A percentile compares a stretch with the other conserved stretches of the same genome.
Evolutionary conservation across 2,797 vertebrate genomes (phyloP).

Genomic region (Amazona ochrocephala): DNA sequence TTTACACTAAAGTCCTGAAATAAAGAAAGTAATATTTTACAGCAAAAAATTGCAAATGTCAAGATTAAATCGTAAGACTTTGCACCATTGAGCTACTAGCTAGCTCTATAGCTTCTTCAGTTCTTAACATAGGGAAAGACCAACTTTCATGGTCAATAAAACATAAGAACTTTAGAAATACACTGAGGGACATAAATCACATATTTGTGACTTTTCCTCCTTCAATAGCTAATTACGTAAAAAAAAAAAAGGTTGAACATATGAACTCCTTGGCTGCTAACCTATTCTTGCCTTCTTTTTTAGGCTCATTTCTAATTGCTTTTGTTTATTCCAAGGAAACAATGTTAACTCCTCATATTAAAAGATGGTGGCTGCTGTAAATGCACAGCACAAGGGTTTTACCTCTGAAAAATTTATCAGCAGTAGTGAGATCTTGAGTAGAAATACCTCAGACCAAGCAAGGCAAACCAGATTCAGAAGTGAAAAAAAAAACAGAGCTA

Average conservation of each 20-base stretch:
- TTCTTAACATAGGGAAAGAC: slow-evolving; percentile 81
- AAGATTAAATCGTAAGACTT: slow-evolving; percentile 84
- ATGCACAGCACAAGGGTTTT: not conserved
- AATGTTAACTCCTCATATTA: slow-evolving; percentile 18
- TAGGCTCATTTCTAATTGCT: not conserved
- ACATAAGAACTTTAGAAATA: slow-evolving; percentile 85
- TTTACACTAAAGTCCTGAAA: slow-evolving; percentile 82
- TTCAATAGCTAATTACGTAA: slow-evolving; percentile 73
- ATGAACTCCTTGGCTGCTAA: slow-evolving; percentile 40
- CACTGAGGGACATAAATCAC: slow-evolving; percentile 78
- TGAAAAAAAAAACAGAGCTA: slow-evolving; percentile 57
- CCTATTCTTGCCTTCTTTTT: slow-evolving; percentile 35
- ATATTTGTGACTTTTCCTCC: slow-evolving; percentile 78
- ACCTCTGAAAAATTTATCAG: not conserved
- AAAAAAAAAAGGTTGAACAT: slow-evolving; percentile 59
- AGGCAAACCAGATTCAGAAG: slow-evolving; percentile 29
- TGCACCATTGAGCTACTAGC: slow-evolving; percentile 83
- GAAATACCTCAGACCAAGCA: slow-evolving; percentile 11
- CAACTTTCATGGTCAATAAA: slow-evolving; percentile 87
- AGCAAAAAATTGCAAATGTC: slow-evolving; percentile 83
- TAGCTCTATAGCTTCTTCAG: slow-evolving; percentile 75
- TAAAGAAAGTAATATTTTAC: slow-evolving; percentile 85
- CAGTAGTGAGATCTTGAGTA: not conserved
- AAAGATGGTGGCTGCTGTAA: not conserved
- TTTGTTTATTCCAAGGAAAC: slow-evolving; percentile 32